Evolutionary conservation across 2,797 vertebrate genomes (phyloP).

Genomic region (Typhlichthys eigenmanni): DNA sequence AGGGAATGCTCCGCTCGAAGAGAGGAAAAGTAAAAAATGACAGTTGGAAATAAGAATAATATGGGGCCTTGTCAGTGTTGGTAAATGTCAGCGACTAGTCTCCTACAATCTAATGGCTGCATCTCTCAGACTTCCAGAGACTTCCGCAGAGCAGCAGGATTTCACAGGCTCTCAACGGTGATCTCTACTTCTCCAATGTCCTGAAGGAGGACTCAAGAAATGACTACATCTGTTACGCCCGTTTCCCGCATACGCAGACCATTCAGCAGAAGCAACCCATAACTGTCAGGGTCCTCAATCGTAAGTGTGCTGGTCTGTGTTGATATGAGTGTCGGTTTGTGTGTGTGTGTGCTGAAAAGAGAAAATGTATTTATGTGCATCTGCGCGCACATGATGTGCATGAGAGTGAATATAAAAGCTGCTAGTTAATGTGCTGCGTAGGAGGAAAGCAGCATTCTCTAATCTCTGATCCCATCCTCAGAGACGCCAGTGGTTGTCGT

Average conservation of each 20-base stretch:
- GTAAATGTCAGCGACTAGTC: neutral
- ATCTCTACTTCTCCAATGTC: conserved; percentile 97
- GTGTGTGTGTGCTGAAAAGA: neutral
- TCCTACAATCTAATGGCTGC: neutral
- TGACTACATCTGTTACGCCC: conserved; percentile 98
- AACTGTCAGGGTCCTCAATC: conserved; percentile 88
- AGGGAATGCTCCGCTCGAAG: too few relatives aligned
- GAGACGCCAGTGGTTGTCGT: conserved; percentile 47
- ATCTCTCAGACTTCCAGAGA: conserved; percentile 87
- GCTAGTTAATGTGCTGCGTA: conserved; percentile 37
- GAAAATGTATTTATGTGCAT: neutral
- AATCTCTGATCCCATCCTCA: conserved; percentile 48
- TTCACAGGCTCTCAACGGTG: conserved; percentile 95
- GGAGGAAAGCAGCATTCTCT: conserved; percentile 56
- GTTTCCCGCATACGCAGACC: conserved; percentile 97
- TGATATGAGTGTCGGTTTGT: conserved; percentile 3
- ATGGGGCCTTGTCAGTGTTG: neutral
- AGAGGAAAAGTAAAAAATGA: neutral
- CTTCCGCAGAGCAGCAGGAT: conserved; percentile 89
- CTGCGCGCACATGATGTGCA: neutral
- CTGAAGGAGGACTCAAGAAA: conserved; percentile 86
- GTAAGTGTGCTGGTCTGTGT: conserved; percentile 73
- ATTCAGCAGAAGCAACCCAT: conserved; percentile 99
- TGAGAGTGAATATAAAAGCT: conserved; percentile 1
- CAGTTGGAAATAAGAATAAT: neutral